Evolutionary conservation across 1,140 invertebrate species (phyloP).

Genomic region (Euwallacea similis): DNA sequence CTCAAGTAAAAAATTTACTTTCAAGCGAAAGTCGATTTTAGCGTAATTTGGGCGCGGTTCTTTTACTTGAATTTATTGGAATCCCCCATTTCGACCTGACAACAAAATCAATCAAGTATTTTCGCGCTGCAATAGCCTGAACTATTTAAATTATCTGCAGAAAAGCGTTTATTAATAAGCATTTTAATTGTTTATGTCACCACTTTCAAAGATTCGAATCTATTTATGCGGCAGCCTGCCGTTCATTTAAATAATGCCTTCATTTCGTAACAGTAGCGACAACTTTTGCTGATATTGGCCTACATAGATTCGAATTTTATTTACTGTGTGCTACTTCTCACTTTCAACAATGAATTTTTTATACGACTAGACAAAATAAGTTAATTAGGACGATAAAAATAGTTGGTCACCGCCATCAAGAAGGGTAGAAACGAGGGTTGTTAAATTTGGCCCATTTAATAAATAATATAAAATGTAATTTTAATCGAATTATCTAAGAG

Average conservation of each 20-base stretch:
- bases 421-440: too few relatives aligned
- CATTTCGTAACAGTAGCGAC: constrained; percentile 23
- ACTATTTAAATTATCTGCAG: constrained; percentile 10
- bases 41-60: too few relatives aligned
- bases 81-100: too few relatives aligned
- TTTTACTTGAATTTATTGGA: too few relatives aligned
- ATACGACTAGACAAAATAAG: too few relatives aligned
- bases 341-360: background rate
- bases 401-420: too few relatives aligned
- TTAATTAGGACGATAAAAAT: too few relatives aligned
- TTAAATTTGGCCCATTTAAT: too few relatives aligned
- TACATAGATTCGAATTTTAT: constrained; percentile 16
- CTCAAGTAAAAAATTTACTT: too few relatives aligned
- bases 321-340: background rate
- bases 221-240: constrained; percentile 8
- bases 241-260: constrained; percentile 19
- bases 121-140: background rate
- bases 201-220: constrained; percentile 15
- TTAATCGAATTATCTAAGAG: background rate
- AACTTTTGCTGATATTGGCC: constrained; percentile 26
- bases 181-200: constrained; percentile 24
- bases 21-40: too few relatives aligned
- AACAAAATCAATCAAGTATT: background rate
- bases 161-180: constrained; percentile 16
- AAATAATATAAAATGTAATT: background rate